A percentile compares a stretch with the other conserved stretches of the same genome.
Evolutionary conservation across 1,140 invertebrate genomes (phyloP).

Genomic region (Drosophila orosa): DNA sequence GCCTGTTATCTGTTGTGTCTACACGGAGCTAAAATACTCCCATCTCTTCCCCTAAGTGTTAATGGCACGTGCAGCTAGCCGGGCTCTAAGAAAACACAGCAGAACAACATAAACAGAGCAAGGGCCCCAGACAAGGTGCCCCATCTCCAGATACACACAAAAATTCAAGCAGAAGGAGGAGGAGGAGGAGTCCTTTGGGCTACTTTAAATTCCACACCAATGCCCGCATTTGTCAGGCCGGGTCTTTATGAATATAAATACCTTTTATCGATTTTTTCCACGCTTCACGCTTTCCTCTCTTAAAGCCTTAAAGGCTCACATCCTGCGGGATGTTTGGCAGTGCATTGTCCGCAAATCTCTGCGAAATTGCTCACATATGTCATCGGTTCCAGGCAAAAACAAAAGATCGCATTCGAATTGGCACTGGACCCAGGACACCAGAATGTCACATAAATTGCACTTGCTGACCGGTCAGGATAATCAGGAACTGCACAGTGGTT

Average conservation of each 20-base stretch:
- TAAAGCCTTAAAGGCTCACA: slow-evolving; percentile 45
- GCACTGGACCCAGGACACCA: slow-evolving; percentile 33
- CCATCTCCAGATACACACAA: slow-evolving; percentile 19
- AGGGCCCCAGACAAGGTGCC: slow-evolving; percentile 29
- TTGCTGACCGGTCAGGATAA: slow-evolving; percentile 53
- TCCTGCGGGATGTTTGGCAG: slow-evolving; percentile 37
- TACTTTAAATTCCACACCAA: slow-evolving; percentile 80
- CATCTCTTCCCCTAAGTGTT: slow-evolving; percentile 71
- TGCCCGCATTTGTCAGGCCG: slow-evolving; percentile 59
- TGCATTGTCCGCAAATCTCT: slow-evolving; percentile 74
- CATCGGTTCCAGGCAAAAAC: slow-evolving; percentile 52
- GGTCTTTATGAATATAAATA: slow-evolving; percentile 80
- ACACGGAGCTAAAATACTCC: slow-evolving; percentile 16
- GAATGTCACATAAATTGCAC: slow-evolving; percentile 67
- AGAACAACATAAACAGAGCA: slow-evolving; percentile 45
- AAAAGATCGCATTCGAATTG: slow-evolving; percentile 62
- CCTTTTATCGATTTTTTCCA: slow-evolving; percentile 73
- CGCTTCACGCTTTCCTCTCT: slow-evolving; percentile 18
- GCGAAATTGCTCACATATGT: slow-evolving; percentile 79
- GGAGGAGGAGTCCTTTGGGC: slow-evolving; percentile 36
- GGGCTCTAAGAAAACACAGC: slow-evolving; percentile 29
- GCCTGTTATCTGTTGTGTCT: slow-evolving; percentile 58
- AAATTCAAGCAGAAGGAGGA: slow-evolving; percentile 10
- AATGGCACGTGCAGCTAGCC: slow-evolving; percentile 77
- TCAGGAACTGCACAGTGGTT: slow-evolving; percentile 44